Base-by-base conservation (phyloP, 2,113 vertebrate species). In the Circaetus gallicus region DNA sequence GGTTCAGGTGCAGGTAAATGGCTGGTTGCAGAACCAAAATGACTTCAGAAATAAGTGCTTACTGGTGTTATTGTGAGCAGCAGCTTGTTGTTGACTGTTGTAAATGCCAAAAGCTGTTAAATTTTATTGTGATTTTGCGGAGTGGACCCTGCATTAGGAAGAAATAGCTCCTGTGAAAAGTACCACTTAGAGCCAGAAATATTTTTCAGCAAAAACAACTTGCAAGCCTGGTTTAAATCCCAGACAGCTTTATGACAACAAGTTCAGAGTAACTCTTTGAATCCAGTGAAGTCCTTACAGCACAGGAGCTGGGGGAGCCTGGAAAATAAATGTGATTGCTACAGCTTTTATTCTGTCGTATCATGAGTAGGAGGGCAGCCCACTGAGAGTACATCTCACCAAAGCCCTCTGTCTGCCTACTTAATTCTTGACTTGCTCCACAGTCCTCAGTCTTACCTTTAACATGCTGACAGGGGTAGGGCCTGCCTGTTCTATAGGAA, bases 21-120 rank as follows among this genome's bases (percentile, higher is more conserved):
- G 88, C 82, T 96, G 67, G 62, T 93, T 93, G 87, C 77, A 92
- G 93, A 93, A 89, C 79, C 16, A 81, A 94, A 95, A 90, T 96
- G 8, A 95, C 94, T 96, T 74, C 93, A 95, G 89, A 95, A 93
- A 82, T 94, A 94, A 95, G 93, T 86, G 91, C 94, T 87, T 86
- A 19, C 74, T 72, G 90, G 43, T 90, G 89, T 67, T 94, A 92
- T 66, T 95, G 82, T 94, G 82, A 96, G 82, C 31, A 89, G 85
- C 83, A 85, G 89, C 70, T 91, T 90, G 73, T 62, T 95, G 91
- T 90, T 82, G 78, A 94, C 90, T 87, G 40, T 79, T 84, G 81
- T 77, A 96, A 97, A 96, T 95, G 90, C 93, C 97, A 96, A 67
- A 95, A 93, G 89, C 86, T 13, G 19, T 95, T 95, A 83, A 89